These are phyloP conservation scores for Phoeniculus purpureus DNA, from an alignment of 2,797 vertebrate species.

Conservation along the genomic window DNA sequence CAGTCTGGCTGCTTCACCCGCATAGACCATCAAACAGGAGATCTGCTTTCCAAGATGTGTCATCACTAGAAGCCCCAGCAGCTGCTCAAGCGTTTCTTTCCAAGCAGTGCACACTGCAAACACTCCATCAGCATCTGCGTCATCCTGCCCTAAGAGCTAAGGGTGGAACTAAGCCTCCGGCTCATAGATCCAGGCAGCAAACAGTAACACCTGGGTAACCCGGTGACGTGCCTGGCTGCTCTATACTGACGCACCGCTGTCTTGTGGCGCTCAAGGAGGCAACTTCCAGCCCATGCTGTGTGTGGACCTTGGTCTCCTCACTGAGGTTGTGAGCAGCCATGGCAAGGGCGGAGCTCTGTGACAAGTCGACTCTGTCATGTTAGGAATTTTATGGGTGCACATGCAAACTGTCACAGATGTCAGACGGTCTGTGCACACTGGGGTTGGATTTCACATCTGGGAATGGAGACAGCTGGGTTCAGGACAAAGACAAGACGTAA, in stretches of 20 bases:
- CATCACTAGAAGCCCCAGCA: constrained; percentile 33
- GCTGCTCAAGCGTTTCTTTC: constrained; percentile 28
- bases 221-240: neutral
- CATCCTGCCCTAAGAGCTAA: neutral
- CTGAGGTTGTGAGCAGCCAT: neutral
- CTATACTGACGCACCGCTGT: neutral
- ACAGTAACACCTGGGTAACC: neutral
- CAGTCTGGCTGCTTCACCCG: constrained; percentile 27
- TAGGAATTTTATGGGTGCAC: neutral
- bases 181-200: neutral
- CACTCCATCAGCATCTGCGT: constrained; percentile 40
- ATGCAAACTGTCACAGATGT: constrained; percentile 23
- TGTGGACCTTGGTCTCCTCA: neutral
- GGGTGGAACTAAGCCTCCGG: constrained; percentile 26
- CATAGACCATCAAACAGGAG: constrained; percentile 51
- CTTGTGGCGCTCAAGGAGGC: accelerated
- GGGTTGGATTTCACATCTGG: constrained; percentile 40
- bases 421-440: neutral
- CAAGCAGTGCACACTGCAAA: constrained; percentile 45
- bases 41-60: constrained; percentile 59
- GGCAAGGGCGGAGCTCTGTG: neutral
- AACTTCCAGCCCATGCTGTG: neutral
- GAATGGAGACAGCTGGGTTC: neutral
- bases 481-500: neutral
- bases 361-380: neutral